Evolutionary conservation across 2,797 vertebrate genomes (phyloP).

Genomic region (Gymnothorax javanicus): DNA sequence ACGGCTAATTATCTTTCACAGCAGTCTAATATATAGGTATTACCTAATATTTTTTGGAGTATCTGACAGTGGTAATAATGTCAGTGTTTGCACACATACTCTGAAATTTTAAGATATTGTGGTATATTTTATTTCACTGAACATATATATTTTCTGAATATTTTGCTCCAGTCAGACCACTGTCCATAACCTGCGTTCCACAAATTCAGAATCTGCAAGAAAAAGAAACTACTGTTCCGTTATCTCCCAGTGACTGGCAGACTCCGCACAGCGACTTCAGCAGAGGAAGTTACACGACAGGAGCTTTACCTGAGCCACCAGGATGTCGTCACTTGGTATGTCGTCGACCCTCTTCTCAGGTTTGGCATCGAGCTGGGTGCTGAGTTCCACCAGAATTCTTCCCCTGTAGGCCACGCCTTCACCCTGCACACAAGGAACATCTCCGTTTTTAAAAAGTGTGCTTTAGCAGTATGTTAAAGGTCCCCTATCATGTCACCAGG

Average conservation of each 20-base stretch:
- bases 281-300: slow-evolving; percentile 63
- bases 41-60: not conserved
- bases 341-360: slow-evolving; percentile 79
- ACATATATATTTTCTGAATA: not conserved
- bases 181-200: not conserved
- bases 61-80: not conserved
- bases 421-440: slow-evolving; percentile 68
- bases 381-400: slow-evolving; percentile 86
- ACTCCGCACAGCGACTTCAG: slow-evolving; percentile 63
- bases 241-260: not conserved
- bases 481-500: too few species aligned
- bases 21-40: not conserved
- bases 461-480: not conserved
- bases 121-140: not conserved
- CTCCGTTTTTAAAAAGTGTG: not conserved
- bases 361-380: slow-evolving; percentile 84
- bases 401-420: slow-evolving; percentile 95
- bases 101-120: not conserved
- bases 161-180: not conserved
- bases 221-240: not conserved
- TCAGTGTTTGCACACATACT: not conserved
- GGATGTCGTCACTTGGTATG: slow-evolving; percentile 86
- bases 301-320: slow-evolving; percentile 87
- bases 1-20: too few species aligned
- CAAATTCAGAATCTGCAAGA: not conserved